Evolutionary conservation across 2,888 invertebrate species (phyloP), one percentile per base, ranked within the genome.

Genomic region (Philereme vetulata): DNA sequence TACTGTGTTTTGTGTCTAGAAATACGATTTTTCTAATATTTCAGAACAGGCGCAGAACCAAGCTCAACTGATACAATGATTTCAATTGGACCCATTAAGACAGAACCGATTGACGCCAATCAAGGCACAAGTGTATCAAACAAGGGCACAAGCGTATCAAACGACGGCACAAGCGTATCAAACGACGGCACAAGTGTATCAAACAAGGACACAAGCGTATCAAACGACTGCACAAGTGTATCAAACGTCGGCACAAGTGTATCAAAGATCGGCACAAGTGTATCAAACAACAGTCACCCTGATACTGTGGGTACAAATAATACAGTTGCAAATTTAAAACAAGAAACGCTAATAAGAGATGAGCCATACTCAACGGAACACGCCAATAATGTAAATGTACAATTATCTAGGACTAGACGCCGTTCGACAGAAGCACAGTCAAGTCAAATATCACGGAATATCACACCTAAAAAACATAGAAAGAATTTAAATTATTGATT

Each of bases 401-500:
- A 47, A 45, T 43, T 49, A 32, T 21, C 5, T 35, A 49, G 9
- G 8, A 51, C 52, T 10, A 63, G 51, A 44, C 43, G 45, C 10
- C n/a, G n/a, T 49, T 58, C 51, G 11, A 11, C 11, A 5, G 43
- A 11, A 10, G 11, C 9, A 3, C 35, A 32, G 6, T 7, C 36
- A 10, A 33, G 8, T 33, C 55, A 45, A 4, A n/a, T 9, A 46
- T 9, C 51, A 4, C n/a, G 44, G 21, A 32, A 33, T 49, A 35
- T 11, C 11, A 63, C 64, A 35, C 64, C 69, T 6, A 64, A 57
- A n/a, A 73, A 71, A 57, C 68, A 59, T 42, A 58, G 50, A 36
- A 74, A 65, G 50, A 69, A 61, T 35, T 59, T 75, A 10, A 74
- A 73, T 49, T 70, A 66, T 48, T 71, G 65, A 47, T 66, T 21